Conservation (phyloP, 2,797 vertebrate genomes). For the Synaphobranchus kaupii region DNA sequence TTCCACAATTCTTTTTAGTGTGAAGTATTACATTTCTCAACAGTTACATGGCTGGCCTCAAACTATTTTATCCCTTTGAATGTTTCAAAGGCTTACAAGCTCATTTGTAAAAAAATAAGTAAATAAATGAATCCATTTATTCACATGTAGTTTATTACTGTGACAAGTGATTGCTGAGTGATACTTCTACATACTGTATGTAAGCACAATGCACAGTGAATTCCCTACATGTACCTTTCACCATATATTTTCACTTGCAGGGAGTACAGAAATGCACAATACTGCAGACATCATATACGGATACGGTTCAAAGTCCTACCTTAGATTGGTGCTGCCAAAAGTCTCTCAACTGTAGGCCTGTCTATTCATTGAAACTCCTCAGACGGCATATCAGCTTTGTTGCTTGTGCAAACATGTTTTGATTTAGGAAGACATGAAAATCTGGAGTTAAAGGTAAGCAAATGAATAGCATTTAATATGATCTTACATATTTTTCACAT, state of each 20-base stretch:
- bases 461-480: not conserved
- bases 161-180: not conserved
- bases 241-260: not conserved
- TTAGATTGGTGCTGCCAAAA: not conserved
- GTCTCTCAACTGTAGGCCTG: not conserved
- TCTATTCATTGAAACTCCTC: not conserved
- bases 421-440: slow-evolving; percentile 10
- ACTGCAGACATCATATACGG: not conserved
- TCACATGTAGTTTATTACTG: not conserved
- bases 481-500: not conserved
- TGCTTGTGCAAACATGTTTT: not conserved
- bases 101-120: not conserved
- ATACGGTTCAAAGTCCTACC: slow-evolving; percentile 27
- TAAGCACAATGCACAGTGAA: not conserved
- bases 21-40: not conserved
- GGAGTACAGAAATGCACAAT: not conserved
- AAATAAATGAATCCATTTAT: not conserved
- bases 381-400: not conserved
- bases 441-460: slow-evolving; percentile 11
- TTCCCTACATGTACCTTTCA: not conserved
- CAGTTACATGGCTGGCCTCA: not conserved
- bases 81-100: not conserved
- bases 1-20: not conserved
- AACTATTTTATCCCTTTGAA: not conserved
- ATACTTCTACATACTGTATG: not conserved